Base-by-base conservation (phyloP, 2,797 vertebrate species). In the Semotilus atromaculatus region DNA sequence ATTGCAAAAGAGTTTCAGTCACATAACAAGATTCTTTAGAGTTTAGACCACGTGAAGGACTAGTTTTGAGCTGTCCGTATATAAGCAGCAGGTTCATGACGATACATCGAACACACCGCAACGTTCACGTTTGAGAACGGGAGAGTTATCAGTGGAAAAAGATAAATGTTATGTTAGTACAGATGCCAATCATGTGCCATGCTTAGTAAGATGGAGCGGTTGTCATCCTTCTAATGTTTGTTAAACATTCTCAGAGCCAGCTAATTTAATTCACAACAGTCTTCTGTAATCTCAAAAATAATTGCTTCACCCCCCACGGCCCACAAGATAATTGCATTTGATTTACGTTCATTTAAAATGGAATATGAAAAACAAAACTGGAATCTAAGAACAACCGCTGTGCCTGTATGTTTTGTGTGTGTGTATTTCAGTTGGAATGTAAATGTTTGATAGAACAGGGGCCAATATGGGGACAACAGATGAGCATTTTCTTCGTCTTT, bases 191-290 rank as follows among this genome's bases (percentile, higher is more conserved):
- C 81, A 29, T 66, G 51, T 74, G 31, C 72, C 72, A 80, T 82
- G 68, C 86, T 40, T 74, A 82, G 62, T 62, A 66, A 71, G 40
- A 81, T 70, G 51, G 80, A 87, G 71, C 18, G 64, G 36, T 60
- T 83, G 72, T 75, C 51, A 79, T 84, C 74, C 53, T 43, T 84
- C 81, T 86, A 72, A 88, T 86, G 85, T 87, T 89, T 86, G 85
- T 88, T 79, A 84, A 81, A 66, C 72, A 70, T 85, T 84, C 78
- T 84, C 43, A 18, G 70, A 84, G 83, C 87, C 86, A 86, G 84
- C 53, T 85, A 31, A 83, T 88, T 71, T 89, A 85, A 89, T 89
- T 90, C 66, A 43, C 77, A 88, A 62, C 87, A 87, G 84, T 70
- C 75, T 40, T 74, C 84, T 67, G 74, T 77, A 86, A 88, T 82